Evolutionary conservation across 1,140 invertebrate species (phyloP), one percentile per base, ranked within the genome.

Genomic region (Heliconius hewitsoni): DNA sequence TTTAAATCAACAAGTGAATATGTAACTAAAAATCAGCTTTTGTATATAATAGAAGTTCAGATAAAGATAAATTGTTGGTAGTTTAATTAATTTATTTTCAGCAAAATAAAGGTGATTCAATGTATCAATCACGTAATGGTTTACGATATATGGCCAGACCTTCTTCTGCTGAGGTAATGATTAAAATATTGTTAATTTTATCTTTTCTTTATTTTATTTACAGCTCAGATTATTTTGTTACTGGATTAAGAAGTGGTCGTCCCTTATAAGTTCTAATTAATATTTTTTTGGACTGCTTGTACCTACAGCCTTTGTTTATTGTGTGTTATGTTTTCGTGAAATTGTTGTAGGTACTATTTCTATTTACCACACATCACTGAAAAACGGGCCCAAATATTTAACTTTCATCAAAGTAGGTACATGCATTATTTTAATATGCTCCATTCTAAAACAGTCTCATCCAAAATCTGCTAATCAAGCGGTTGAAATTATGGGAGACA

Each of bases 381-480:
- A 42, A 42, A 42, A 42, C 11, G 11, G 42, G 2, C 11, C 8
- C 16, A 50, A 42, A 42, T 42, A 42, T 50, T 50, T 30, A 30
- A 30, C 1, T 30, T 30, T 30, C 1, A 30, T 30, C 30, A 30
- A 30, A 30, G 30, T 30, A 30, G 34, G 5, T 46, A 46, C 30
- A n/a, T 16, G 11, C 27, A 72, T 19, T 37, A 72, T 37, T n/a
- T 37, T 72, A 72, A 60, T 76, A 19, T 70, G 70, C 11, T 16
- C 8, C 73, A 46, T n/a, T 57, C 19, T 27, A 55, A 3, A 78
- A 39, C 74, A 86, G 82, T 16, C 71, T 34, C 77, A 86, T 57
- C 85, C 89, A 18, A 88, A 84, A 76, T 90, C 85, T 37, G 85
- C 86, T 23, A 87, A 84, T 71, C 83, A 82, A 74, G 73, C 74